A percentile compares a stretch with the other conserved stretches of the same genome.
These are phyloP conservation scores for Tinea pellionella DNA, from an alignment of 2,888 invertebrate genomes.

Conservation along the genomic window DNA sequence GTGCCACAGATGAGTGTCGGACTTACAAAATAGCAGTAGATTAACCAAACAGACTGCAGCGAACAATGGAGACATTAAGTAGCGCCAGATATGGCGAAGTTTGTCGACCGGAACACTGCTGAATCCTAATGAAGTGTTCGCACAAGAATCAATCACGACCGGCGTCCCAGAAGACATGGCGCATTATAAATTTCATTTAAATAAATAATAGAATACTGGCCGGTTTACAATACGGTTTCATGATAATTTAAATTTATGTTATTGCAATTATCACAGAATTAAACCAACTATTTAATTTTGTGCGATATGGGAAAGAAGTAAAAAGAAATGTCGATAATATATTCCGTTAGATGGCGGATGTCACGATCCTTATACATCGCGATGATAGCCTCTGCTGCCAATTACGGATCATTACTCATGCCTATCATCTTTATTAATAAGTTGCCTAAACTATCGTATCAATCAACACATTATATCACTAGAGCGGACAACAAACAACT, in stretches of 20 bases:
- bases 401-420: slow-evolving; percentile 58
- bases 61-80: slow-evolving; percentile 63
- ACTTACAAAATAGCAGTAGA: slow-evolving; percentile 29
- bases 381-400: slow-evolving; percentile 56
- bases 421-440: slow-evolving; percentile 55
- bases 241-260: no score
- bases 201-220: neutral
- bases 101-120: slow-evolving; percentile 39
- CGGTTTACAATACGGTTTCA: neutral
- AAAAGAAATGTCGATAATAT: slow-evolving; percentile 23
- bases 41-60: slow-evolving; percentile 36
- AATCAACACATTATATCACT: slow-evolving; percentile 4
- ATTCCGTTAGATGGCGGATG: slow-evolving; percentile 54
- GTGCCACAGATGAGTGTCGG: slow-evolving; percentile 10
- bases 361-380: slow-evolving; percentile 55
- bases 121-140: slow-evolving; percentile 52
- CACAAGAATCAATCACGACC: slow-evolving; percentile 14
- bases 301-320: neutral
- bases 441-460: slow-evolving; percentile 10
- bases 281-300: no score
- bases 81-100: slow-evolving; percentile 54
- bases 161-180: neutral
- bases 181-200: neutral
- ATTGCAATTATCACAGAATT: no score
- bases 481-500: neutral